Evolutionary conservation across 1,140 invertebrate genomes (phyloP).

Genomic region (Luehdorfia chinensis): DNA sequence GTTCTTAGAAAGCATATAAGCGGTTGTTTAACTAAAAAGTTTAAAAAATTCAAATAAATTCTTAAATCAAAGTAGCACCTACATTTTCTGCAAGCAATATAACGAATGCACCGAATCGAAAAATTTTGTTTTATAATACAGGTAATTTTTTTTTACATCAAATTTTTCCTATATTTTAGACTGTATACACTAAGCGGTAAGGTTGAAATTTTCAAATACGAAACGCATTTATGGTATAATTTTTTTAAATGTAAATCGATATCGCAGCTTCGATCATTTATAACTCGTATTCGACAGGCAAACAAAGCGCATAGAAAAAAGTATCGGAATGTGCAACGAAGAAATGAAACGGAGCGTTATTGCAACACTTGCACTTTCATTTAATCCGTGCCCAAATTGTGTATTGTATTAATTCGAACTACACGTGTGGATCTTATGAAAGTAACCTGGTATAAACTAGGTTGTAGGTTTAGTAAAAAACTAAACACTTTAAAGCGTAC

Average conservation of each 20-base stretch:
- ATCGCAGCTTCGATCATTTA: constrained; percentile 72
- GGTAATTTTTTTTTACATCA: constrained; percentile 30
- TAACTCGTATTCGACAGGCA: constrained; percentile 62
- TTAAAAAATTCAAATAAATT: no score
- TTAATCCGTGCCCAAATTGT: constrained; percentile 11
- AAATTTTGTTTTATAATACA: constrained; percentile 45
- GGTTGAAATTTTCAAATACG: constrained; percentile 23
- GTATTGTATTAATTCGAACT: background rate
- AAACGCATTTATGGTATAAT: constrained; percentile 16
- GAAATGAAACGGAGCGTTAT: constrained; percentile 65
- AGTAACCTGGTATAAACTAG: no score
- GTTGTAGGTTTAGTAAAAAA: no score
- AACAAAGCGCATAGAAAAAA: constrained; percentile 61
- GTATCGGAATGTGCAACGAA: constrained; percentile 46
- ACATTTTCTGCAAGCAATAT: no score
- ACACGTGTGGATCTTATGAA: no score
- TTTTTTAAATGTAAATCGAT: constrained; percentile 52
- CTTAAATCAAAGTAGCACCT: no score
- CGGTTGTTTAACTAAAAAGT: no score
- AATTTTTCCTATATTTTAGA: background rate
- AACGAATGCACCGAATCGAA: no score
- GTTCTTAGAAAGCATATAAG: no score
- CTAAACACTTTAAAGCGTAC: no score
- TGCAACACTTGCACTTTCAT: constrained; percentile 74
- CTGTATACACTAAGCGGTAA: constrained; percentile 19